Base-by-base conservation (phyloP, 92 coral and sea anemone genomes). In the Muricea muricata region DNA sequence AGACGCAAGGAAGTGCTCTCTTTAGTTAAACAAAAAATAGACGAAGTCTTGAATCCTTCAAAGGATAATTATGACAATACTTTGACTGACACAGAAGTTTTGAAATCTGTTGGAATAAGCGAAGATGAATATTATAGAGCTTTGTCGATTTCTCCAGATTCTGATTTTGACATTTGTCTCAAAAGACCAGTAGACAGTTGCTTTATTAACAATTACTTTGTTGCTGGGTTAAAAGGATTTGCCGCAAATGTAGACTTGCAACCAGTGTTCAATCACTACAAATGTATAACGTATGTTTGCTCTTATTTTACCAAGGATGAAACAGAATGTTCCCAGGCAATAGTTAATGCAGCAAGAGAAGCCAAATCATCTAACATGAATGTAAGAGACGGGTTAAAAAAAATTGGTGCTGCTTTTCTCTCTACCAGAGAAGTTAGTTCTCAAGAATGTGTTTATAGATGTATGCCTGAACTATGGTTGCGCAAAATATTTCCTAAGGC, bases 391-490 rank as follows among this genome's bases (percentile, higher is more conserved):
- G 60, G 60, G 2, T 52, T 52, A 10, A 52, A 52, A 25, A 52
- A 17, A 52, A 20, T 52, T 20, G 42, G 42, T 37, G 42, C 42
- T 4, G 42, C 42, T 3, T 55, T 55, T 55, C 65, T 55, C 65
- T 55, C 65, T 25, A 55, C 65, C 21, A 55, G 65, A 55, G 65
- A 55, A 55, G 65, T 55, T 3, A 55, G 65, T 12, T 55, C 65
- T 6, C 65, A 55, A 55, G 65, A 18, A 37, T 37, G 42, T 37
- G 42, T 37, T 37, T 37, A 37, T 37, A 37, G 42, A 37, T 37
- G 42, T 37, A 37, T 37, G 42, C 42, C 42, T 37, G 42, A 37
- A 9, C 9, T 37, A 9, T 37, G 42, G 42, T 37, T 55, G 6
- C 5, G 65, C 4, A 55, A 55, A 55, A 18, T 55, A 18, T 55